A percentile compares a stretch with the other conserved stretches of the same genome.
Conservation (phyloP, 2,113 vertebrate species). For the Agapornis roseicollis region DNA sequence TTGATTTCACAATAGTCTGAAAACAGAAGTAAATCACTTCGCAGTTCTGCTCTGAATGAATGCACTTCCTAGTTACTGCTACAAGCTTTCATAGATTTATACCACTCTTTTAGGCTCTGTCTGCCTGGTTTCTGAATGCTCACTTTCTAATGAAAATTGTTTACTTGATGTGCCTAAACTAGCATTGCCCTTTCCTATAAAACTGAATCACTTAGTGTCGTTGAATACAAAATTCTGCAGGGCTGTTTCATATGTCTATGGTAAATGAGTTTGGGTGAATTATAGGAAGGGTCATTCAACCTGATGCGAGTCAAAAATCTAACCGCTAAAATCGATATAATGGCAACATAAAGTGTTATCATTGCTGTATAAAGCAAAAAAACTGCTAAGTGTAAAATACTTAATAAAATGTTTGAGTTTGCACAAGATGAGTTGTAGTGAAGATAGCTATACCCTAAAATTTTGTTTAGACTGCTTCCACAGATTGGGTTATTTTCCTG, state of each 20-base stretch:
- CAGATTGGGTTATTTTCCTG: background rate
- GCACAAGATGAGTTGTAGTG: background rate
- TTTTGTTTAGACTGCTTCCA: background rate
- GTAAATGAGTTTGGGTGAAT: background rate
- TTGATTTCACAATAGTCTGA: background rate
- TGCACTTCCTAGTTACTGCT: background rate
- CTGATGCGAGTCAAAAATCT: background rate
- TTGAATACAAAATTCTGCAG: background rate
- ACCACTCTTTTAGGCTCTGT: background rate
- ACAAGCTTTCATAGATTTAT: background rate
- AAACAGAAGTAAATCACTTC: background rate
- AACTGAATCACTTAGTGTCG: background rate
- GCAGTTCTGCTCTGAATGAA: background rate
- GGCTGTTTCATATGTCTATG: background rate
- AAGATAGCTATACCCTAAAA: background rate
- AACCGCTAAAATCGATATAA: background rate
- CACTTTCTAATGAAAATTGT: background rate
- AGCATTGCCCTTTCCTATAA: background rate
- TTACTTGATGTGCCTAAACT: background rate
- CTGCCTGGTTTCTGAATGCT: background rate
- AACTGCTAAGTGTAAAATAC: background rate
- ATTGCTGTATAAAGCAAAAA: background rate
- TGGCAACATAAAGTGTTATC: background rate
- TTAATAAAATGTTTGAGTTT: background rate
- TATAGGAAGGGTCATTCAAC: background rate